phyloP scores from a whole-genome alignment of 1,140 invertebrate species.

The Atta cephalotes region DNA sequence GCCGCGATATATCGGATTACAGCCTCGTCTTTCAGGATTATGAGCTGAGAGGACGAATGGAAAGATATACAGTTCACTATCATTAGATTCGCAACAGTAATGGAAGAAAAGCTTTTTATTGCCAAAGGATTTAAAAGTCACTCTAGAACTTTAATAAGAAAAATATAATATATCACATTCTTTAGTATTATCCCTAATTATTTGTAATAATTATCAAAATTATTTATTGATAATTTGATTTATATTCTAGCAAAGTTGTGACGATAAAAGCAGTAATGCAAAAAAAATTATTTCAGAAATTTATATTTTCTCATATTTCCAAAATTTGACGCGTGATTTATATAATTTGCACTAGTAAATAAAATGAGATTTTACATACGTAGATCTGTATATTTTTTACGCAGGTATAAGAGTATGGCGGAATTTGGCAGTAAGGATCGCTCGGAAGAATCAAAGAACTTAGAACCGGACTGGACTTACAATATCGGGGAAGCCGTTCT shows the following conservation, averaged over 20 bases:
- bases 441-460: conserved; percentile 66
- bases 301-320: not conserved
- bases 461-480: conserved; percentile 91
- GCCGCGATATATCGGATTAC: conserved; percentile 24
- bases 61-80: not conserved
- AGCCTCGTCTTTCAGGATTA: conserved; percentile 43
- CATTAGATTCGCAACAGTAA: not conserved
- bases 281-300: not conserved
- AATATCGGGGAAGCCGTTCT: conserved; percentile 92
- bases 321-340: not conserved
- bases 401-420: conserved; percentile 89
- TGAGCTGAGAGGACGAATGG: conserved; percentile 9
- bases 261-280: not conserved
- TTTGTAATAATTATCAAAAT: not conserved
- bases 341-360: not conserved
- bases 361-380: not conserved
- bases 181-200: not conserved
- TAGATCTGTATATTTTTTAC: not conserved
- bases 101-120: not conserved
- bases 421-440: conserved; percentile 86
- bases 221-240: too few relatives aligned
- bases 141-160: not conserved
- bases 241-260: not conserved
- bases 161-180: not conserved
- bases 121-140: not conserved